These are phyloP conservation scores for Typhlichthys subterraneus DNA, from an alignment of 2,797 vertebrate species.

Conservation along the genomic window DNA sequence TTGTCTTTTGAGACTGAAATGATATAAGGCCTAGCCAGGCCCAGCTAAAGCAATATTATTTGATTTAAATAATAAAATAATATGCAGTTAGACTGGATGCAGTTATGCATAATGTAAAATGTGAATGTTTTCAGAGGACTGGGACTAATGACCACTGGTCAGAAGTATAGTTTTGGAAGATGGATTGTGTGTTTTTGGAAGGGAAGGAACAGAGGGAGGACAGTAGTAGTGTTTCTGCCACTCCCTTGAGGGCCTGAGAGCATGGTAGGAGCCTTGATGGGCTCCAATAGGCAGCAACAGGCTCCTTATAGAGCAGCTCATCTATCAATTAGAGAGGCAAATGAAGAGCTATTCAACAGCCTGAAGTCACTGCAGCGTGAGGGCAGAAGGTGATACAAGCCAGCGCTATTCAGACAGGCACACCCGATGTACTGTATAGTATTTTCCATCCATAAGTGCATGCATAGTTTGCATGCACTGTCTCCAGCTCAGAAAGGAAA, in stretches of 20 bases:
- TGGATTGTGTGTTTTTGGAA: slow-evolving; percentile 56
- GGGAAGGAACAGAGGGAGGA: slow-evolving; percentile 53
- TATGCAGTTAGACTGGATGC: slow-evolving; percentile 5
- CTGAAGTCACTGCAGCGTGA: slow-evolving; percentile 4
- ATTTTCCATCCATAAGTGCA: slow-evolving; percentile 7
- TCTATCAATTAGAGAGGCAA: slow-evolving; percentile 51
- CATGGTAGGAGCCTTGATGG: slow-evolving; percentile 61
- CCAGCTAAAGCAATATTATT: slow-evolving; percentile 27
- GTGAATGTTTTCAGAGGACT: slow-evolving; percentile 28
- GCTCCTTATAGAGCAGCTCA: slow-evolving; percentile 43
- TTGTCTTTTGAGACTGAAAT: no score
- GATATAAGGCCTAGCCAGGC: no score
- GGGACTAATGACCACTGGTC: slow-evolving; percentile 47
- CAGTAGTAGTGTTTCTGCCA: slow-evolving; percentile 73
- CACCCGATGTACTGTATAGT: not conserved
- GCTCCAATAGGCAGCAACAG: slow-evolving; percentile 41
- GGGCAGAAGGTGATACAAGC: slow-evolving; percentile 1
- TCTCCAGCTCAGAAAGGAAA: slow-evolving; percentile 23
- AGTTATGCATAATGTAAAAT: slow-evolving; percentile 38
- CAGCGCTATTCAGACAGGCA: not conserved
- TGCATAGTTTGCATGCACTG: slow-evolving; percentile 7
- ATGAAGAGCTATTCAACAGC: slow-evolving; percentile 7
- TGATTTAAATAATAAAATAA: slow-evolving; percentile 7
- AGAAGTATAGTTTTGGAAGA: slow-evolving; percentile 47
- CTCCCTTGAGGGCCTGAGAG: slow-evolving; percentile 56